Base-by-base conservation (phyloP, 2,113 vertebrate species). In the Stictonetta naevosa region DNA sequence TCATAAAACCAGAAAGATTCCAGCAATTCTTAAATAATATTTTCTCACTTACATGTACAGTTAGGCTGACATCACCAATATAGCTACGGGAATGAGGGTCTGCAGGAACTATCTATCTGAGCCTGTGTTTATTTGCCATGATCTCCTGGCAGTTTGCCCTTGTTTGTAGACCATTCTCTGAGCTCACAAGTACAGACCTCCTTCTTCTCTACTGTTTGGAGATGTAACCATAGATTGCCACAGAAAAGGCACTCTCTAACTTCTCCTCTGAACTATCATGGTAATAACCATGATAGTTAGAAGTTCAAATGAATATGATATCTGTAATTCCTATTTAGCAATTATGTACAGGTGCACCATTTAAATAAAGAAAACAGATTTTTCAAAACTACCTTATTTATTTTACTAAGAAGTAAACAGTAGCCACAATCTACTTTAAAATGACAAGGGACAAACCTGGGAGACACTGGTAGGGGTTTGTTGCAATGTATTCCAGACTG, bases 401-500 rank as follows among this genome's bases (percentile, higher is more conserved):
- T 68, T 79, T 68, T 56, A 76, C 29, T 10, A 66, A 31, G 4
- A 76, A 48, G 9, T 13, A 25, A 33, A 53, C 33, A 52, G 34
- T 53, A n/a, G 15, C 76, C 9, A 66, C 77, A 72, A 78, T 15
- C 8, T 23, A 6, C n/a, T 60, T 55, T 71, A 76, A 71, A 76
- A 33, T 40, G 76, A 17, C 23, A 38, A 8, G 14, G 29, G 14
- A 50, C 11, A 17, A 5, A 59, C 63, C 17, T 74, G 6, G 15
- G 10, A 69, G 28, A 81, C 6, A 26, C 33, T 0, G 0, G 3
- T 28, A 33, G 15, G 21, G 3, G 9, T 8, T 18, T 1, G 11
- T 5, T 48, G 6, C n/a, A 68, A 50, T 0, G 2, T 3, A 19
- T 6, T 9, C 10, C 58, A 50, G 50, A 52, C 50, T 52, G 23